phyloP scores from a whole-genome alignment of 2,888 invertebrate genomes.

The Phorcus lineatus region DNA sequence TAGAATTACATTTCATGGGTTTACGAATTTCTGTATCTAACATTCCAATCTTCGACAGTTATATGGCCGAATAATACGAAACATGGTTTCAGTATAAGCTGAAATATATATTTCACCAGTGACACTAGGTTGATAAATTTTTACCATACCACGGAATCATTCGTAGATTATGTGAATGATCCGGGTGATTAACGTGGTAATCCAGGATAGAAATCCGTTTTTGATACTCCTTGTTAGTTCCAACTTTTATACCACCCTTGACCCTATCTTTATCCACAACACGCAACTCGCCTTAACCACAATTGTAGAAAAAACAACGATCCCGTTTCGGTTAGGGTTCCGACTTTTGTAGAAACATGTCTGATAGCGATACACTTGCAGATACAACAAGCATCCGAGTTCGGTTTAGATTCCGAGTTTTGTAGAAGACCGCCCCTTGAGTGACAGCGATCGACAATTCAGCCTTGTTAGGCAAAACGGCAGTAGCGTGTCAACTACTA shows the following conservation, averaged over 20 bases:
- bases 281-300: constrained; percentile 10
- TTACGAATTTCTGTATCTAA: too few species aligned
- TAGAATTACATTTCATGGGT: too few species aligned
- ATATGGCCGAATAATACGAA: too few species aligned
- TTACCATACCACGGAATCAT: neutral
- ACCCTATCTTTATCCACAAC: neutral
- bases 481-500: neutral
- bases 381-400: neutral
- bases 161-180: neutral
- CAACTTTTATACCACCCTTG: neutral
- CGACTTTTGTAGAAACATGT: neutral
- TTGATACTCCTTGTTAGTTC: constrained; percentile 15
- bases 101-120: neutral
- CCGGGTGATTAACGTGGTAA: neutral
- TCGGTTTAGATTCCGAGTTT: constrained; percentile 15
- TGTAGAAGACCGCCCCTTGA: neutral
- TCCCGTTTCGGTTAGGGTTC: constrained; percentile 11
- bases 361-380: neutral
- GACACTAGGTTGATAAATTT: neutral
- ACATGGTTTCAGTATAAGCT: neutral
- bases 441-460: constrained; percentile 21
- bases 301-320: neutral
- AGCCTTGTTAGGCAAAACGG: constrained; percentile 6
- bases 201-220: constrained; percentile 14
- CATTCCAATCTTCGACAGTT: too few species aligned